Base-by-base conservation (phyloP, 35 echinoderm and acorn worm species). In the Ptychodera flava region DNA sequence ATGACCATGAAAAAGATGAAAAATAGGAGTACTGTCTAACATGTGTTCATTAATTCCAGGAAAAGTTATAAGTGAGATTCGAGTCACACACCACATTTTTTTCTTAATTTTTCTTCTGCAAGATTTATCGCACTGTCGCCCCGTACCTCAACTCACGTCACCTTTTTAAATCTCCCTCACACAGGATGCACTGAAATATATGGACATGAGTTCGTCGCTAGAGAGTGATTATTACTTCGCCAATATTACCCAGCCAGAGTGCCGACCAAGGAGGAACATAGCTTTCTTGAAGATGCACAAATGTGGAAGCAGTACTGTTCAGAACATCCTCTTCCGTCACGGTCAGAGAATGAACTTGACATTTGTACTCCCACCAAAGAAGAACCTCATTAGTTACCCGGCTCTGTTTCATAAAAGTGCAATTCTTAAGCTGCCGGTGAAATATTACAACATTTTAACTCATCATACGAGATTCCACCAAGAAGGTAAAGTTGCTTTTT, bases 281-380 rank as follows among this genome's bases (percentile, higher is more conserved):
- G 89, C 85, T 28, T 91, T 91, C 76, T 53, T 87, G 64, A 91
- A 91, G 34, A 91, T 77, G 31, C 89, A 91, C 76, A 91, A 91
- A 36, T 86, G 83, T 35, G 89, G 76, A 28, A 91, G 89, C 36
- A 77, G 36, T 28, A 91, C 89, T 30, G n/a, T 91, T 30, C 89
- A 91, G 77, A 91, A 91, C 35, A 86, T 91, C 35, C 1, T 91
- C 15, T 80, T 86, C 22, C 89, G 89, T 14, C 34, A 91, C 35
- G 89, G 85, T 22, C 28, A 87, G 33, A 86, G 35, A 76, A 34
- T 80, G n/a, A 77, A 91, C 31, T 77, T 91, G 34, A 35, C 52
- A 1, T 86, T 91, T 35, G 30, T 91, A 1, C 34, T 91, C 27
- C 89, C 89, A 28, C 28, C 83, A 10, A 37, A 77, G n/a, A 45